Evolutionary conservation across 2,888 invertebrate species (phyloP).

Genomic region (Eumerus sabulonum): DNA sequence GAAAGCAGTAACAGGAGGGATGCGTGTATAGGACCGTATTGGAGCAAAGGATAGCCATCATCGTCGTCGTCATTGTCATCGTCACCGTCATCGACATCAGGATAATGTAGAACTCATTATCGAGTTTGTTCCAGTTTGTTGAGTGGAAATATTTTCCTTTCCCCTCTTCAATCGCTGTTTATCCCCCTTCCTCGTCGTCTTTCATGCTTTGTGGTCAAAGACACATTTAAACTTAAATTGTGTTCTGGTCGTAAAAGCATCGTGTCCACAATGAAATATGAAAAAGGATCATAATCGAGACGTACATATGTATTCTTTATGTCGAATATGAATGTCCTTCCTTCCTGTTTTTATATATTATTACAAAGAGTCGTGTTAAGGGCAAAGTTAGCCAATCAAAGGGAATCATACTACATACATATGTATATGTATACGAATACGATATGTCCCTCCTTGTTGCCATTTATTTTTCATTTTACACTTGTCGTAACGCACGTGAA

Average conservation of each 20-base stretch:
- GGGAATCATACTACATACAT: conserved; percentile 19
- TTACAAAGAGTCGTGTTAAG: background rate
- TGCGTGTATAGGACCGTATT: conserved; percentile 1
- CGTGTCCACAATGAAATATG: conserved; percentile 1
- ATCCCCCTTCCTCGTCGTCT: background rate
- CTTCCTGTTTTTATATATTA: too few relatives aligned
- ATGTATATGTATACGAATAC: background rate
- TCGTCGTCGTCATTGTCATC: conserved; percentile 50
- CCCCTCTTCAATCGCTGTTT: background rate
- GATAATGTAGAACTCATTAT: conserved; percentile 66
- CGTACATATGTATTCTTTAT: conserved; percentile 33
- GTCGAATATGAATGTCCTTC: conserved; percentile 10
- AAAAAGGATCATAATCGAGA: conserved; percentile 5
- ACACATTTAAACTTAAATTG: conserved; percentile 55
- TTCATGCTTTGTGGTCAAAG: conserved; percentile 35
- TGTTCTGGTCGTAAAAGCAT: conserved; percentile 43
- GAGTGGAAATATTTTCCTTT: conserved; percentile 59
- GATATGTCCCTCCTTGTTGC: background rate
- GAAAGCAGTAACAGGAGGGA: conserved; percentile 7
- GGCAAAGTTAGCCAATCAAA: conserved; percentile 36
- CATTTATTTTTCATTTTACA: background rate
- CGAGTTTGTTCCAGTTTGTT: conserved; percentile 64
- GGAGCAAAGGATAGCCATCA: conserved; percentile 40
- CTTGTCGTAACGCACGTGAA: background rate
- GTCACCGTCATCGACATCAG: conserved; percentile 54